phyloP scores from a whole-genome alignment of 2,113 vertebrate species.

The Tenrec ecaudatus region DNA sequence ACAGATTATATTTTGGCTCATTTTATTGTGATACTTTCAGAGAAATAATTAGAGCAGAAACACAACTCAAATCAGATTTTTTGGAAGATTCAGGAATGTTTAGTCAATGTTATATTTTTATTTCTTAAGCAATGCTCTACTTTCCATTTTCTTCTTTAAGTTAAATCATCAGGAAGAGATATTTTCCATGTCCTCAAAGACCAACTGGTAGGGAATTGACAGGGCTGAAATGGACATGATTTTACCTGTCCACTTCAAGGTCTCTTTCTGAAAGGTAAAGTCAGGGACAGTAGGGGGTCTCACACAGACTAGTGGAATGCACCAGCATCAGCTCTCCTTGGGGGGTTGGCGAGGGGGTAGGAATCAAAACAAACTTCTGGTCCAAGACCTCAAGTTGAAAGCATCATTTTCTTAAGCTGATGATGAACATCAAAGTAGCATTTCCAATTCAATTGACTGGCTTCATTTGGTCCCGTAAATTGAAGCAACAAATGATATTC shows the following conservation, averaged over 20 bases:
- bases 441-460: neutral
- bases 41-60: neutral
- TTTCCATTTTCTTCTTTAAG: constrained; percentile 18
- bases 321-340: too few species aligned
- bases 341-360: too few species aligned
- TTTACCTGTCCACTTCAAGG: neutral
- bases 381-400: neutral
- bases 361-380: neutral
- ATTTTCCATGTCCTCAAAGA: neutral
- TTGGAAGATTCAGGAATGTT: neutral
- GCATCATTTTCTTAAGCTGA: neutral
- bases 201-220: neutral
- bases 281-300: neutral
- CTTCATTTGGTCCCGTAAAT: neutral
- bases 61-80: neutral
- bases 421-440: neutral
- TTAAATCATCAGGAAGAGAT: neutral
- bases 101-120: neutral
- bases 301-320: neutral
- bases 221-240: neutral
- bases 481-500: neutral
- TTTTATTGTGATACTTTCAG: neutral
- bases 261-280: neutral
- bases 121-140: neutral
- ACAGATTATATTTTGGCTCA: neutral